Conservation (phyloP, 2,113 vertebrate genomes). For the Amazona vittata region DNA sequence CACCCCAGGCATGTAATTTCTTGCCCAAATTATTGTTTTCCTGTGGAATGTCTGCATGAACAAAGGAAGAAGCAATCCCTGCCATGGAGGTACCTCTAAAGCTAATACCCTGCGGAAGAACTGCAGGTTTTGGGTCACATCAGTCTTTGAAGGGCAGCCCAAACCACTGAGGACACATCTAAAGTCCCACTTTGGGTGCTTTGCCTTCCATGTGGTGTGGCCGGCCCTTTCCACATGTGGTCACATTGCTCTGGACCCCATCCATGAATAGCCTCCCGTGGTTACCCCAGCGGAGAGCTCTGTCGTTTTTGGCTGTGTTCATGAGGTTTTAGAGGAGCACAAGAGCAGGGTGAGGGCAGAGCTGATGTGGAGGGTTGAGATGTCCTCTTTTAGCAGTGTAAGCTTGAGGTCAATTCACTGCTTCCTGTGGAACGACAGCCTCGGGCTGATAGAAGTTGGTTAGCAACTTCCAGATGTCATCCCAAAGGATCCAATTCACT, state of each 20-base stretch:
- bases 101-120: background rate
- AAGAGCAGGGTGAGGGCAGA: background rate
- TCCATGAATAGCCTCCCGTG: background rate
- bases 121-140: background rate
- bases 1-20: background rate
- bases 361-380: background rate
- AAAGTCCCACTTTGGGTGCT: background rate
- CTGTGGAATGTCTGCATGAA: background rate
- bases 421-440: background rate
- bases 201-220: background rate
- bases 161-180: background rate
- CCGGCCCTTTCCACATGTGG: background rate
- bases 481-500: background rate
- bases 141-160: background rate
- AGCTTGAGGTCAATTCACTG: background rate
- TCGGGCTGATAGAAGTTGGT: background rate
- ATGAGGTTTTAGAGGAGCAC: background rate
- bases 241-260: background rate
- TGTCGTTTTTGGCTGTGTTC: background rate
- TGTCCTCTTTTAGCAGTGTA: background rate
- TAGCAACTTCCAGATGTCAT: background rate
- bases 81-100: background rate
- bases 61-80: background rate
- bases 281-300: background rate
- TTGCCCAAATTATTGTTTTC: constrained; percentile 7